Percentiles rank a stretch among this genome's conserved stretches.
phyloP scores from a whole-genome alignment of 2,113 vertebrate genomes.

The Scomber scombrus region DNA sequence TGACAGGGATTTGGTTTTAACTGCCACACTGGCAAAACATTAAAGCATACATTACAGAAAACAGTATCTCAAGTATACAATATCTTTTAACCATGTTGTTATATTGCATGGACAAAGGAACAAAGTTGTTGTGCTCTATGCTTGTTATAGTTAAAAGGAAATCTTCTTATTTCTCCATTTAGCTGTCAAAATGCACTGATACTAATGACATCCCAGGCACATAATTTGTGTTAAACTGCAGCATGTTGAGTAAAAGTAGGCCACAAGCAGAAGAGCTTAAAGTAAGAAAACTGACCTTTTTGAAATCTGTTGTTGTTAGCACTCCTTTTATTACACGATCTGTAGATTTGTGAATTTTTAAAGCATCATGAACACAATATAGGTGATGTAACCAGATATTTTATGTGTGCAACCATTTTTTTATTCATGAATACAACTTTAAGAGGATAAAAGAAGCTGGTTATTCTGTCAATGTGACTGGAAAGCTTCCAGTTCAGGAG shows the following conservation, averaged over 20 bases:
- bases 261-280: background rate
- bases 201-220: too few species aligned
- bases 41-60: background rate
- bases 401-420: background rate
- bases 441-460: background rate
- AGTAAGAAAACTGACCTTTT: background rate
- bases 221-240: too few species aligned
- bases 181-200: background rate
- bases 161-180: background rate
- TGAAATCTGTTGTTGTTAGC: background rate
- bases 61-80: background rate
- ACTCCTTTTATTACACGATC: background rate
- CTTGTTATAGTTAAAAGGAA: background rate
- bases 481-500: background rate
- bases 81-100: background rate
- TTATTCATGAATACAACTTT: background rate
- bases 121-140: background rate
- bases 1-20: background rate
- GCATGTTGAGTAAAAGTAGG: background rate
- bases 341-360: background rate
- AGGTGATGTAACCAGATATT: too few species aligned
- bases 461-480: background rate
- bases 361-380: too few species aligned
- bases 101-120: background rate
- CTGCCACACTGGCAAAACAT: constrained; percentile 1